These are phyloP conservation scores for Lycodopsis pacificus DNA, from an alignment of 2,797 vertebrate species.

Conservation along the genomic window DNA sequence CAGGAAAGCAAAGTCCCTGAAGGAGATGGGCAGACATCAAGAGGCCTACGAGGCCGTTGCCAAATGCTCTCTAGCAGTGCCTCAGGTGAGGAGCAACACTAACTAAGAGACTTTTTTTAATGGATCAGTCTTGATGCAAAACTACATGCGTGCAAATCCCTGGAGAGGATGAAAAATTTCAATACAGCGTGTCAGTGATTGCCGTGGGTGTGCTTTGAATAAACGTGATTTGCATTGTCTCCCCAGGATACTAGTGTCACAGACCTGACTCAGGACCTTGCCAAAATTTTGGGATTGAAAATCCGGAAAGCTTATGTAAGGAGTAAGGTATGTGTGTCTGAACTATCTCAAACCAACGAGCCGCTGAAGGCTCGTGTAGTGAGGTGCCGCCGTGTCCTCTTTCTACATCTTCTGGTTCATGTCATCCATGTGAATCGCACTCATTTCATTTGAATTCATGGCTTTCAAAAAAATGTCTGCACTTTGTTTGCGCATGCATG, in stretches of 20 bases:
- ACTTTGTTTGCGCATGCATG: accelerated
- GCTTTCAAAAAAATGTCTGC: not conserved
- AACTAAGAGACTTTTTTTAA: not conserved
- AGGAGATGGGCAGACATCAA: slow-evolving; percentile 89
- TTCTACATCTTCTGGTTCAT: not conserved
- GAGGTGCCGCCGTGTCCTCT: not conserved
- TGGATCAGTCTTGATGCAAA: not conserved
- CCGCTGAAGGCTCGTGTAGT: no score
- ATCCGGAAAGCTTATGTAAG: slow-evolving; percentile 97
- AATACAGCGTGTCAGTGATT: not conserved
- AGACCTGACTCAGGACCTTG: slow-evolving; percentile 95
- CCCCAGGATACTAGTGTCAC: slow-evolving; percentile 93
- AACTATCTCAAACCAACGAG: not conserved
- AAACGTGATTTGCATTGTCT: slow-evolving; percentile 36
- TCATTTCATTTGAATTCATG: not conserved
- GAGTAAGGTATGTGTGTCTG: slow-evolving; percentile 87
- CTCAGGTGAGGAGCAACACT: slow-evolving; percentile 86
- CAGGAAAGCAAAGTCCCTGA: slow-evolving; percentile 92
- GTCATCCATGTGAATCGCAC: not conserved
- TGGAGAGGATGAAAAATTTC: no score
- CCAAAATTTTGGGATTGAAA: slow-evolving; percentile 95
- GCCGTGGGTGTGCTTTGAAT: not conserved
- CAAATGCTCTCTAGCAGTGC: slow-evolving; percentile 94
- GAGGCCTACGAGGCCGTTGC: slow-evolving; percentile 96
- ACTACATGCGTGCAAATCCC: not conserved